Conservation (phyloP, 2,113 vertebrate genomes). For the Pithys albifrons region DNA sequence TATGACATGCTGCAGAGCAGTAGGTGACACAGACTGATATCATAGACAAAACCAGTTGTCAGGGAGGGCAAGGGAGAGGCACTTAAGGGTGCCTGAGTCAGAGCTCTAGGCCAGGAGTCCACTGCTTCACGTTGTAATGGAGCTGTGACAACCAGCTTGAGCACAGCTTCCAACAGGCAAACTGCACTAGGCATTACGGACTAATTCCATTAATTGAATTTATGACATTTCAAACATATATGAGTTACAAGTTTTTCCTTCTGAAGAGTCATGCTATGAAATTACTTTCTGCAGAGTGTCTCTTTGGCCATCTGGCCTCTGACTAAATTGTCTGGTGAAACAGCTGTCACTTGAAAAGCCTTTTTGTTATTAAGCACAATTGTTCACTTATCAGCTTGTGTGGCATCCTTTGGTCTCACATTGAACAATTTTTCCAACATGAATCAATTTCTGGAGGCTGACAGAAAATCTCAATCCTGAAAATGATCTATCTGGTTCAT, state of each 20-base stretch:
- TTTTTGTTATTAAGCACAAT: background rate
- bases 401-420: background rate
- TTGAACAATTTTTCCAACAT: background rate
- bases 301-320: constrained; percentile 12
- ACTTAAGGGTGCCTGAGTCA: background rate
- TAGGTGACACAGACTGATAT: background rate
- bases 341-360: background rate
- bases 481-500: background rate
- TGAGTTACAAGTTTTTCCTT: background rate
- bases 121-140: background rate
- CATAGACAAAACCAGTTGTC: background rate
- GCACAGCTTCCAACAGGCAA: background rate
- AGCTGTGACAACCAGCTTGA: background rate
- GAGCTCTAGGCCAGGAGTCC: background rate
- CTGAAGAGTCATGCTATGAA: background rate
- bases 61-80: background rate
- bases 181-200: background rate
- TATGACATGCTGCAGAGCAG: background rate
- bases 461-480: background rate
- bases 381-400: background rate
- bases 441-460: background rate
- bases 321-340: background rate
- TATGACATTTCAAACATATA: background rate
- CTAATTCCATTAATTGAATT: background rate
- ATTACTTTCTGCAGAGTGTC: background rate